A percentile compares a stretch with the other conserved stretches of the same genome.
Conservation (phyloP, 2,888 invertebrate genomes). For the Pammene aurita region DNA sequence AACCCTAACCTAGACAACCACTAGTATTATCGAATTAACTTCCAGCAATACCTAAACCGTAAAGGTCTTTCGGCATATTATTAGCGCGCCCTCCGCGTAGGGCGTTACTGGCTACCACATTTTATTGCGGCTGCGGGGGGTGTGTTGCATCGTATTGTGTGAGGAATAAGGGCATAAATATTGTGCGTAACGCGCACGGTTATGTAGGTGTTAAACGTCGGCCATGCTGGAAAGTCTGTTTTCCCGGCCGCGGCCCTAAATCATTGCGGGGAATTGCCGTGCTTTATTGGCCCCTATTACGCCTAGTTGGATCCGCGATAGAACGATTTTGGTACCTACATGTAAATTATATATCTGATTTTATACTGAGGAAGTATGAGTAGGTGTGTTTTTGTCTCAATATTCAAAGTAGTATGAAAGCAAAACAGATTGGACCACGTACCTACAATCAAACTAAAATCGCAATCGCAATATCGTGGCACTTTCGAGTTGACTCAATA, state of each 20-base stretch:
- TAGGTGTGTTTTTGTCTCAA: not conserved
- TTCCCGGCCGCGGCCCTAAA: conserved; percentile 57
- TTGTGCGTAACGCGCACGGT: conserved; percentile 19
- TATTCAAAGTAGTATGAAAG: not conserved
- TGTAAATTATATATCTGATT: conserved; percentile 1
- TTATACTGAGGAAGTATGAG: not conserved
- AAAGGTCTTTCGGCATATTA: conserved; percentile 48
- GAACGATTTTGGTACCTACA: conserved; percentile 11
- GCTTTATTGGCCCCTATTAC: conserved; percentile 57
- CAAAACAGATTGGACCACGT: conserved; percentile 26
- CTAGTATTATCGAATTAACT: conserved; percentile 40
- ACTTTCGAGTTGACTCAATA: not conserved
- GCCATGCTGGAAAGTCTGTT: conserved; percentile 54
- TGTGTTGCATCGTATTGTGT: conserved; percentile 30
- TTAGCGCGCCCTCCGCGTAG: conserved; percentile 54
- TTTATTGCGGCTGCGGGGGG: conserved; percentile 21
- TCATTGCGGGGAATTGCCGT: conserved; percentile 56
- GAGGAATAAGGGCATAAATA: conserved; percentile 37
- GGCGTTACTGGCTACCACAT: conserved; percentile 53
- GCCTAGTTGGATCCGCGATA: conserved; percentile 45
- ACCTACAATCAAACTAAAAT: conserved; percentile 39
- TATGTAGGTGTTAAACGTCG: conserved; percentile 49
- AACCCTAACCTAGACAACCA: conserved; percentile 30
- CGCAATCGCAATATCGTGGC: conserved; percentile 17
- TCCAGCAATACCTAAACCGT: conserved; percentile 36